Evolutionary conservation across 2,113 vertebrate species (phyloP), one percentile per base, ranked within the genome.

Genomic region (Sapajus apella): DNA sequence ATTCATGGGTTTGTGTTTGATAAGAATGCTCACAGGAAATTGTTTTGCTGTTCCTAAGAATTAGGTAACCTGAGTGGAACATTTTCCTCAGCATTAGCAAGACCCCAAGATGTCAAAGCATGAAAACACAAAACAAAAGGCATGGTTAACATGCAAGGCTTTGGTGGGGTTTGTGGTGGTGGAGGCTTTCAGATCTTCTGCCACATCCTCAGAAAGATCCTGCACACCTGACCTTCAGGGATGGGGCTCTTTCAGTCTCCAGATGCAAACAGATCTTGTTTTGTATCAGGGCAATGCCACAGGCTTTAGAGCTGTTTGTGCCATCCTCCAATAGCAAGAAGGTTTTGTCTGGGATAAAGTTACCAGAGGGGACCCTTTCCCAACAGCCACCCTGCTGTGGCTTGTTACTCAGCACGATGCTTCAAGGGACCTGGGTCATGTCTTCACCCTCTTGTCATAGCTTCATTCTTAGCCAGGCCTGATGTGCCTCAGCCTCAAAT

Each of bases 131-230:
- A 56, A 40, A 77, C n/a, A 13, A 79, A 84, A 70, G 32, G 13
- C 50, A 3, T 40, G 56, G 32, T 20, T 70, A 30, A 35, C 13
- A 68, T 7, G 35, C 9, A 35, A 58, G 82, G 52, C 5, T 81
- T 73, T 30, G n/a, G 30, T n/a, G n/a, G 20, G 18, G n/a, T 23
- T 4, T 17, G 4, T 30, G 23, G n/a, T 0, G 2, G 5, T 1
- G 2, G 47, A 70, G 40, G 11, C 20, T 72, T 72, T 91, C 35
- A 50, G 47, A 32, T 47, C 9, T 35, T 43, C 37, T 82, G 8
- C 23, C 25, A 23, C 37, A 30, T 56, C 13, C 56, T 56, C 37
- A 68, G 27, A 79, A 82, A 35, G 61, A 35, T n/a, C 40, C 68
- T 21, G 0, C 8, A 27, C 3, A 43, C 2, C 7, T 20, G 40